Evolutionary conservation across 2,797 vertebrate genomes (phyloP), one percentile per base, ranked within the genome.

Genomic region (Melanotaenia boesemani): DNA sequence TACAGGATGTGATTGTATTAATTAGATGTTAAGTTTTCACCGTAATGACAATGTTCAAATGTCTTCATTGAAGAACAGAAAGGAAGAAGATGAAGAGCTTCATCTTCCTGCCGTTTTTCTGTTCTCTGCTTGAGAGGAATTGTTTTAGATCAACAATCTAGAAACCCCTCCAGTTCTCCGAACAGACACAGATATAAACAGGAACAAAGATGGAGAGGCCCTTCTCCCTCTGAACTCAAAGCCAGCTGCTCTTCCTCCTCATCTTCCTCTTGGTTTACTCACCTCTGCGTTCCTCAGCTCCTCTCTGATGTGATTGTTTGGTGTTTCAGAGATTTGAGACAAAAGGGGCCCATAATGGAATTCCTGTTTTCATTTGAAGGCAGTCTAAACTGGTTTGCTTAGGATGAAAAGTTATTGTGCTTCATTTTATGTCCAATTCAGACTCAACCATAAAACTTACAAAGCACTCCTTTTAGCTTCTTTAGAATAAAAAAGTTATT

Each of bases 131-230:
- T 65, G 72, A 80, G 79, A 72, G 66, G 69, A 77, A 66, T 63
- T 8, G 11, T 83, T 85, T 84, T 64, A 63, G 61, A 75, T 73
- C 71, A 83, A 86, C 79, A 88, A 48, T 36, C 32, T 34, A 12
- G 61, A 76, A 84, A 69, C 67, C 26, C 52, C 7, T 66, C 44
- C 63, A 50, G 72, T n/a, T 67, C 34, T 69, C 32, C 52, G 18
- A n/a, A 63, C 32, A 68, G 74, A 41, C 65, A 13, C 13, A 52
- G 39, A 55, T 72, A 66, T 89, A 93, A 94, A 94, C 89, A 91
- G 88, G 89, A 93, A 84, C 79, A 56, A 55, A 63, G 68, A 79
- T 37, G 61, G 52, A 82, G 74, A 70, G 83, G 66, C 72, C 76
- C 62, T 20, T 26, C 78, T 81, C 61, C 76, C 75, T 90, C 79